Evolutionary conservation across 2,888 invertebrate species (phyloP).

Genomic region (Nomada goodeniana): DNA sequence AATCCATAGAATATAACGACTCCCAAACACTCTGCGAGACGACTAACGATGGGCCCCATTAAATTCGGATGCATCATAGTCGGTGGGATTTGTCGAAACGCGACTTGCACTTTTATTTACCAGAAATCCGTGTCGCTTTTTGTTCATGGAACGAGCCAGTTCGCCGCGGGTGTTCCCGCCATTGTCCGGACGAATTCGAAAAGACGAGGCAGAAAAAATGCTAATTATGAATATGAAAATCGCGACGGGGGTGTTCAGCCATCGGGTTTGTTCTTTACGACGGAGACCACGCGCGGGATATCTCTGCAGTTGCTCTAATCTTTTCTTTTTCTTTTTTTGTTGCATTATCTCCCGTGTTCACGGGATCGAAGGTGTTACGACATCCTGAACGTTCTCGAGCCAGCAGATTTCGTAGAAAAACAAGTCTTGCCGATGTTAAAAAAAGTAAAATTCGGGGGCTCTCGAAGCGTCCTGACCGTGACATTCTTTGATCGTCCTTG

Average conservation of each 20-base stretch:
- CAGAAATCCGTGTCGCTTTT: conserved; percentile 18
- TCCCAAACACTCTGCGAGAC: not conserved
- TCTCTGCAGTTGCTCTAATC: conserved; percentile 2
- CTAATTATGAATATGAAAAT: conserved; percentile 75
- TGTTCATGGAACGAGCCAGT: not conserved
- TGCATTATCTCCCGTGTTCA: conserved; percentile 35
- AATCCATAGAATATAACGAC: too few relatives aligned
- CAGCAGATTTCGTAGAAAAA: conserved; percentile 57
- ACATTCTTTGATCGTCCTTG: conserved; percentile 59
- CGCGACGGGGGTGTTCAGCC: conserved; percentile 57
- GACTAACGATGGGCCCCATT: not conserved
- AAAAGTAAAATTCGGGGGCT: conserved; percentile 17
- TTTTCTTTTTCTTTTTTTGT: conserved; percentile 32
- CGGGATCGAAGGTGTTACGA: conserved; percentile 56
- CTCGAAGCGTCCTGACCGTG: conserved; percentile 55
- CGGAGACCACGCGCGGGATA: not conserved
- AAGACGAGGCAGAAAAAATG: conserved; percentile 63
- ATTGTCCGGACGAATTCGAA: conserved; percentile 57
- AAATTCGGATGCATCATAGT: not conserved
- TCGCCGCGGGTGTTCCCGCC: conserved; percentile 26
- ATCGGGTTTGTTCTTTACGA: conserved; percentile 69
- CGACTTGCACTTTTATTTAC: conserved; percentile 6
- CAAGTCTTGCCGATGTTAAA: conserved; percentile 37
- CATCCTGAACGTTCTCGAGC: conserved; percentile 36
- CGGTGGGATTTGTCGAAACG: conserved; percentile 6